Base-by-base conservation (phyloP, 2,797 vertebrate genomes). In the Staurois parvus region DNA sequence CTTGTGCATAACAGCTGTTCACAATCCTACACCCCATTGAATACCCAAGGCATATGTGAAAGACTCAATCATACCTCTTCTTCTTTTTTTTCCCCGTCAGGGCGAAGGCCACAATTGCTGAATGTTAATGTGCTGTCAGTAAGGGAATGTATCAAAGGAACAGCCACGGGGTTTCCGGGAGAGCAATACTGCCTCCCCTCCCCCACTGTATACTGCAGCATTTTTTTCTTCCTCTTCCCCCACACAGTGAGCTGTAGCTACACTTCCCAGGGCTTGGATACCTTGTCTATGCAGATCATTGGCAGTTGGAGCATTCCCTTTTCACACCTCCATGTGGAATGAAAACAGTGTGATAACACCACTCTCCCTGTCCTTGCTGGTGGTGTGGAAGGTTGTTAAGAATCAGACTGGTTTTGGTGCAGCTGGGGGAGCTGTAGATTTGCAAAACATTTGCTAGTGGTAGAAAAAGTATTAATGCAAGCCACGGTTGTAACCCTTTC, bases 91-190 rank as follows among this genome's bases (percentile, higher is more conserved):
- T 75, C 84, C n/a, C n/a, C 85, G 81, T 76, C 81, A 83, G 85
- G 74, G 85, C 74, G 85, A 78, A 86, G 85, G 85, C 40, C 81
- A 87, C 85, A 83, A 79, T 77, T 87, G 85, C 75, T 59, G 85
- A 87, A 87, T 87, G 85, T 40, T 73, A 87, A 87, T 87, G 75
- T 87, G 85, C 85, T 87, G 85, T 79, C 85, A 87, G 85, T 86
- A 83, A 78, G 85, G 81, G 85, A 79, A 87, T 83, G 80, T 87
- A 87, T 87, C 85, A 87, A 83, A 87, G 85, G 56, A 59, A 68
- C 75, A 83, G 69, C 85, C 85, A 87, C 85, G 37, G 80, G 85
- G 85, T 87, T 87, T 87, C 85, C 69, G n/a, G 81, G 85, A 83
- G 80, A 74, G 64, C 72, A 79, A 73, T 83, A 79, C 75, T 83